Evolutionary conservation across 2,888 invertebrate species (phyloP), one percentile per base, ranked within the genome.

Genomic region (Drosophila ezoana): DNA sequence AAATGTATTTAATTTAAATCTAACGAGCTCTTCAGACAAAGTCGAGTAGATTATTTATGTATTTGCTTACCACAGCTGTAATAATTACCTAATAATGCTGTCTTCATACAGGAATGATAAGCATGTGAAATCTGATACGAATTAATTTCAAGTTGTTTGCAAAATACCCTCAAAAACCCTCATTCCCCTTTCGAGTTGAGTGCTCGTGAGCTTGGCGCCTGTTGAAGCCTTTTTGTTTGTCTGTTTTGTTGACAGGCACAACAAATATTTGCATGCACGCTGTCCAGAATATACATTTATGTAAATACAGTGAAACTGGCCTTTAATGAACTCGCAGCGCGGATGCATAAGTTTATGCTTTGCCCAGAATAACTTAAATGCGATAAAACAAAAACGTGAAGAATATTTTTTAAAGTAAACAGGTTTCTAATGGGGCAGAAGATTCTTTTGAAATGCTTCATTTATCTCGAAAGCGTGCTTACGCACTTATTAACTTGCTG

Each of bases 201-300:
- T 35, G 11, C 43, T 45, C n/a, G 16, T 33, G 33, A 43, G 33
- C 41, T 47, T 28, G 61, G 57, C 57, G 61, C 62, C 45, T 49
- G 53, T 63, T 51, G 54, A 78, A 73, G 74, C 60, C 60, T 41
- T 68, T 77, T 64, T 60, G 63, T 60, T 67, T 67, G 51, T 23
- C 41, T 66, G 28, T 37, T 41, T 13, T 67, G 67, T 51, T 71
- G 61, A 67, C 60, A 62, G 44, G 43, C 44, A 59, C 45, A 48
- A 14, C 64, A 75, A 81, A 85, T 81, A 85, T 82, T 85, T 85
- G 76, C 72, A 61, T 67, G 63, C 44, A 28, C 58, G 64, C 49
- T 62, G 66, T 44, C 74, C 76, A 47, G 45, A 62, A 53, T 58
- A 53, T 37, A 47, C 43, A 63, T 57, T 37, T 57, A 57, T 38